Percentiles rank a stretch among this genome's conserved stretches.
Conservation (phyloP, 2,113 vertebrate species). For the Beaufortia kweichowensis region DNA sequence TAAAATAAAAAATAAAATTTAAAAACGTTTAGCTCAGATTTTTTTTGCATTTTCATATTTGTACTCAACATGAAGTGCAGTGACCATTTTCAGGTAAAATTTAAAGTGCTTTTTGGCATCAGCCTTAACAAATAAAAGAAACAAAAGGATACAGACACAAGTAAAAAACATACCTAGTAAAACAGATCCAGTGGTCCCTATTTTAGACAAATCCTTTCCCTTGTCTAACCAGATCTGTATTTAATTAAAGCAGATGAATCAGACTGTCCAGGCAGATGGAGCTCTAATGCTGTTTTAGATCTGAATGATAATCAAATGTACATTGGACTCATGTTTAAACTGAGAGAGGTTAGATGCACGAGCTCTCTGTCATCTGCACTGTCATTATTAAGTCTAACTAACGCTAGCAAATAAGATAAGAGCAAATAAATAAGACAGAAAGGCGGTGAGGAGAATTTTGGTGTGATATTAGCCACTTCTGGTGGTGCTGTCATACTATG, state of each 20-base stretch:
- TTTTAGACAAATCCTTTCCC: not conserved
- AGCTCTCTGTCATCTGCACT: slow-evolving; percentile 8
- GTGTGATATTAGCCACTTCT: not conserved
- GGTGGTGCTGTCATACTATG: not conserved
- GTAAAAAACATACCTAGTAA: not conserved
- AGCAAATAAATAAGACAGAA: not conserved
- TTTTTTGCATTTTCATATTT: too few species aligned
- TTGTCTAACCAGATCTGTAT: slow-evolving; percentile 31
- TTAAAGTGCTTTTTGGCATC: too few species aligned
- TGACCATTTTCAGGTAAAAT: too few species aligned
- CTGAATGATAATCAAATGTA: slow-evolving; percentile 26
- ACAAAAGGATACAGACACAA: not conserved
- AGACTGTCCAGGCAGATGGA: slow-evolving; percentile 24
- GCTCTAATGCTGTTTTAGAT: slow-evolving; percentile 17
- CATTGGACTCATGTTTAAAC: slow-evolving; percentile 16
- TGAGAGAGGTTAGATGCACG: not conserved
- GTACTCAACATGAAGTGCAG: too few species aligned
- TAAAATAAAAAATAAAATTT: too few species aligned
- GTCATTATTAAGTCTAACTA: not conserved
- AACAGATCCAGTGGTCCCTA: not conserved
- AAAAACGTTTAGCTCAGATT: too few species aligned
- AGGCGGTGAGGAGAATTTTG: not conserved
- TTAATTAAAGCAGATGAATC: slow-evolving; percentile 37
- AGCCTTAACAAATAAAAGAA: too few species aligned
- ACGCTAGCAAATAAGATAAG: slow-evolving; percentile 6